Evolutionary conservation across 1,140 invertebrate species (phyloP), one percentile per base, ranked within the genome.

Genomic region (Armadillidium nasatum): DNA sequence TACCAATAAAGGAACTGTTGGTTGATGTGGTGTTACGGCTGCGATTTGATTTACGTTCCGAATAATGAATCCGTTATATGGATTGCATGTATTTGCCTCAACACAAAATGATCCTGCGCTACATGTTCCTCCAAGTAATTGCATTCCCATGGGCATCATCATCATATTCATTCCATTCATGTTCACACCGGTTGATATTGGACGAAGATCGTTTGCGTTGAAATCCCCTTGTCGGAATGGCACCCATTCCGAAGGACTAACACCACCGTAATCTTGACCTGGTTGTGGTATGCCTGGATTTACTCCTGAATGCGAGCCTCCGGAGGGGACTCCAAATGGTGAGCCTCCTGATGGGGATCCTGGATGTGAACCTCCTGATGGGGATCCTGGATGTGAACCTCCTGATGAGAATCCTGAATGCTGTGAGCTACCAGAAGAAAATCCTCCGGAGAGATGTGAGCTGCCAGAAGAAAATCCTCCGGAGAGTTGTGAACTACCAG

Each of bases 61-160:
- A 44, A 76, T 76, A 45, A 76, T 76, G 45, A 76, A 76, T 46
- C 74, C 74, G 22, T 70, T 76, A 66, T 46, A 76, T 10, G 74
- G 74, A 22, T 76, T 76, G n/a, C 74, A 76, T 13, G 54, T 50
- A 67, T 71, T 71, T 15, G 11, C 9, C 6, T 66, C 44, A 15
- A 76, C 74, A 70, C 74, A 76, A 44, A 71, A 76, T 23, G 74
- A 66, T 71, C 74, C 74, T n/a, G 74, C 74, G 15, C 74, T 76
- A 67, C 74, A 76, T 10, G 33, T 71, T 71, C 74, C 74, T 10
- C 67, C 73, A n/a, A 66, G 43, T 7, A 66, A 43, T 19, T 22
- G 44, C 15, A n/a, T 54, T 9, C 45, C 73, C 15, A 19, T 33
- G 15, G 46, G 43, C 19, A 43, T 46, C 71, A 72, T 72, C 73